These are phyloP conservation scores for Euzophera pinguis DNA, from an alignment of 2,888 invertebrate genomes.

Conservation along the genomic window DNA sequence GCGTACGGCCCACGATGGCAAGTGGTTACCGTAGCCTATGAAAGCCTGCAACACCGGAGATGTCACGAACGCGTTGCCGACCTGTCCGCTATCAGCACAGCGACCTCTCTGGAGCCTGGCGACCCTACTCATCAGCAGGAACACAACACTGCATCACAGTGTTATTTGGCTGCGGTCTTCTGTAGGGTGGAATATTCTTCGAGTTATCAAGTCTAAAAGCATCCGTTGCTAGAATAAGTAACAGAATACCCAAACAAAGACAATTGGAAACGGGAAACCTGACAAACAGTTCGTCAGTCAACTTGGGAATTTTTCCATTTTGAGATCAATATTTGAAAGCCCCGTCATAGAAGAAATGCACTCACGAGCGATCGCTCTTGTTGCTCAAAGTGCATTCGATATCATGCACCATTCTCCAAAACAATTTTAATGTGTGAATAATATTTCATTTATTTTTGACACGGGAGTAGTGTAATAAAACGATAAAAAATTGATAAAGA, in stretches of 20 bases:
- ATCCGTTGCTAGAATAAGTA: neutral
- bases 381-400: constrained; percentile 10
- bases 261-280: constrained; percentile 5
- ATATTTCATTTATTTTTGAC: neutral
- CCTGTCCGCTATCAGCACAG: too few relatives aligned
- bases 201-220: neutral
- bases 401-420: neutral
- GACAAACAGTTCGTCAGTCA: constrained; percentile 13
- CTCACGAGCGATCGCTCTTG: constrained; percentile 15
- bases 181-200: too few relatives aligned
- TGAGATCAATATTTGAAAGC: constrained; percentile 22
- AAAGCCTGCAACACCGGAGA: too few relatives aligned
- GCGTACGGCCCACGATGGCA: too few relatives aligned
- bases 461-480: neutral
- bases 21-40: too few relatives aligned
- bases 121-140: too few relatives aligned
- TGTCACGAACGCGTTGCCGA: too few relatives aligned
- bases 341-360: constrained; percentile 22
- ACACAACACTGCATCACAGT: too few relatives aligned
- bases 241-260: neutral
- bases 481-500: too few relatives aligned
- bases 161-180: too few relatives aligned
- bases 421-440: neutral
- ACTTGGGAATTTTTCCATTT: constrained; percentile 17
- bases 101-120: too few relatives aligned